These are phyloP conservation scores for Cheilosia impressa DNA, from an alignment of 2,888 invertebrate species.

Conservation along the genomic window DNA sequence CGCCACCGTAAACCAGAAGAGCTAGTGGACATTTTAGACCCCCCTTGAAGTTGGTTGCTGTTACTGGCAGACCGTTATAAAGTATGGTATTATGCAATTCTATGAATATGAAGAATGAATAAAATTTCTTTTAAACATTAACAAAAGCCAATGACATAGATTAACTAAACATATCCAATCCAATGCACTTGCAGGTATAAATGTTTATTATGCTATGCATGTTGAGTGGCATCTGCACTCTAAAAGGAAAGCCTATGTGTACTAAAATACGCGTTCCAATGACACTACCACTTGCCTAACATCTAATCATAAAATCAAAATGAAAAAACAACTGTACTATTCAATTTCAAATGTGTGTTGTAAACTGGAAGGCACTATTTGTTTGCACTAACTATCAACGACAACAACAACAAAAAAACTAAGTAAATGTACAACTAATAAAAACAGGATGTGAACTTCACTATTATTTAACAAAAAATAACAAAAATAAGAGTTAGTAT, in stretches of 20 bases:
- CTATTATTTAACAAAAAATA: slow-evolving; percentile 24
- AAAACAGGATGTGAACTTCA: slow-evolving; percentile 35
- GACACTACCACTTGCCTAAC: slow-evolving; percentile 28
- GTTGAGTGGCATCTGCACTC: slow-evolving; percentile 6
- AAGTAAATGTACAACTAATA: slow-evolving; percentile 8
- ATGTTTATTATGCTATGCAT: not conserved
- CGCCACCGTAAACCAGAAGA: too few relatives aligned
- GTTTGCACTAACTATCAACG: slow-evolving; percentile 24
- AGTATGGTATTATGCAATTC: too few relatives aligned
- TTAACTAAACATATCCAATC: slow-evolving; percentile 9
- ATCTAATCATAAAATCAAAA: slow-evolving; percentile 22
- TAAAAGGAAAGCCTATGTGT: slow-evolving; percentile 19
- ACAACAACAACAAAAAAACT: not conserved
- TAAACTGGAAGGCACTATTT: slow-evolving; percentile 26
- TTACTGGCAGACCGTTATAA: too few relatives aligned
- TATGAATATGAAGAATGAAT: not conserved
- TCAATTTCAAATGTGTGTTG: slow-evolving; percentile 26
- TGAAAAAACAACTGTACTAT: slow-evolving; percentile 15
- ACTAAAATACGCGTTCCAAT: not conserved
- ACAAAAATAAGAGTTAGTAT: not conserved
- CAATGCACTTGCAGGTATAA: slow-evolving; percentile 12
- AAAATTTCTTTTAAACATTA: not conserved
- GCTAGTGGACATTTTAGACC: too few relatives aligned
- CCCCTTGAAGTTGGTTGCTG: too few relatives aligned
- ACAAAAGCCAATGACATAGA: slow-evolving; percentile 35